Base-by-base conservation (phyloP, 2,797 vertebrate genomes). In the Gambusia yucatana region DNA sequence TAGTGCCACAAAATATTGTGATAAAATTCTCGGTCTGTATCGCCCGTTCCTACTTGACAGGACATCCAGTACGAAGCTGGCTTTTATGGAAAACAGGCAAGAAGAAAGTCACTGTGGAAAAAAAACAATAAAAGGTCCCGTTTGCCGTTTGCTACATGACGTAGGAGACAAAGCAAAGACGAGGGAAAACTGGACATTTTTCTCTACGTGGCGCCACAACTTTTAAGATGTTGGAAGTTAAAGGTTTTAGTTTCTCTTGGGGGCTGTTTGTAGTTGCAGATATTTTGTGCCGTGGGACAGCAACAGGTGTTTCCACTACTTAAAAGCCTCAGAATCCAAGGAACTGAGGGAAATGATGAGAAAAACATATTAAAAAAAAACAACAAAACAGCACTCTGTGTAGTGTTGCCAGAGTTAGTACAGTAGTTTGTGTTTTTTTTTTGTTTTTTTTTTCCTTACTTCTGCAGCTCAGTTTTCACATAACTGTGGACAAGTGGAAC, bases 221-320 rank as follows among this genome's bases (percentile, higher is more conserved):
- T 75, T 87, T 91, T 86, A 93, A 89, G 89, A 88, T 89, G 67
- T 88, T 89, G 82, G 85, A 91, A 89, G 91, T 91, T 88, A 91
- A 89, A 89, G 89, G 87, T 81, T 90, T 86, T 78, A 81, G 86
- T 88, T 85, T 93, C 88, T 81, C 87, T 73, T 70, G 89, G 87
- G 74, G 85, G 86, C 88, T 90, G 78, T 84, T 86, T n/a, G 78
- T 86, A 83, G 83, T 77, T 84, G 78, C 86, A 92, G 91, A 87
- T 91, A 84, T 89, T 88, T 86, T 75, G 75, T 25, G 79, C 77
- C 75, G 82, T 30, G 0, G 74, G 82, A 88, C 86, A 87, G 84
- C 84, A 94, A 94, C 96, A 97, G 97, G 96, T 97, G 84, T 89
- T 95, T 95, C 93, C 92, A 93, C 96, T 95, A 96, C 92, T 87